Conservation (phyloP, 2,888 invertebrate genomes). For the Drosophila acutilabella region DNA sequence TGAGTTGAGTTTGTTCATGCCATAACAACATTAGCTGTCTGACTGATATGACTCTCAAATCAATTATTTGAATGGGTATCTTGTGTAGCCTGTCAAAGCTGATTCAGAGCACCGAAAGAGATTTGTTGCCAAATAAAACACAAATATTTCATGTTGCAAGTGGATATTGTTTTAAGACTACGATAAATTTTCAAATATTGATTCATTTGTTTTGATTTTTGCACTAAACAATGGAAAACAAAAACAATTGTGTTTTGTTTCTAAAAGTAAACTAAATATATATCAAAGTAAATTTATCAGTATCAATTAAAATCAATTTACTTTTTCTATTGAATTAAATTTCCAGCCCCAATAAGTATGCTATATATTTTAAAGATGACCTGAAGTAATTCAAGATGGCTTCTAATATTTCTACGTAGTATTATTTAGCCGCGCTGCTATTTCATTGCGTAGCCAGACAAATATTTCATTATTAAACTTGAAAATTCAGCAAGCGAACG, state of each 20-base stretch:
- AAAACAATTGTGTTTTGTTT: too few relatives aligned
- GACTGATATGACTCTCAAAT: constrained; percentile 13
- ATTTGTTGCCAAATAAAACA: not conserved
- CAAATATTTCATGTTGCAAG: too few relatives aligned
- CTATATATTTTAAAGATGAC: not conserved
- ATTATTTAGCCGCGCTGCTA: constrained; percentile 3
- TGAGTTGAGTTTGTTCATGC: constrained; percentile 63
- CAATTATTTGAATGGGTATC: not conserved
- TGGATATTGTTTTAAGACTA: not conserved
- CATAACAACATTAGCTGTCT: constrained; percentile 30
- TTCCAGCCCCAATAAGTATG: not conserved
- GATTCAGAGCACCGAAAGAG: not conserved
- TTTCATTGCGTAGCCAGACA: constrained; percentile 12
- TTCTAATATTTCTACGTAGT: not conserved
- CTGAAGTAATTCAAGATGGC: too few relatives aligned
- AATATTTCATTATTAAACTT: constrained; percentile 65
- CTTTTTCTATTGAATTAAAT: too few relatives aligned
- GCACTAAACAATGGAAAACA: too few relatives aligned
- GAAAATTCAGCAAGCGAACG: constrained; percentile 45
- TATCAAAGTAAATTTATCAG: too few relatives aligned
- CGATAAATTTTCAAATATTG: not conserved
- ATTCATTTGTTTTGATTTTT: not conserved
- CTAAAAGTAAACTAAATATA: too few relatives aligned
- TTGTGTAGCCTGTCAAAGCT: not conserved
- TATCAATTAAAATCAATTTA: too few relatives aligned